Conservation (phyloP, 2,888 invertebrate genomes). For the Dione juno region DNA sequence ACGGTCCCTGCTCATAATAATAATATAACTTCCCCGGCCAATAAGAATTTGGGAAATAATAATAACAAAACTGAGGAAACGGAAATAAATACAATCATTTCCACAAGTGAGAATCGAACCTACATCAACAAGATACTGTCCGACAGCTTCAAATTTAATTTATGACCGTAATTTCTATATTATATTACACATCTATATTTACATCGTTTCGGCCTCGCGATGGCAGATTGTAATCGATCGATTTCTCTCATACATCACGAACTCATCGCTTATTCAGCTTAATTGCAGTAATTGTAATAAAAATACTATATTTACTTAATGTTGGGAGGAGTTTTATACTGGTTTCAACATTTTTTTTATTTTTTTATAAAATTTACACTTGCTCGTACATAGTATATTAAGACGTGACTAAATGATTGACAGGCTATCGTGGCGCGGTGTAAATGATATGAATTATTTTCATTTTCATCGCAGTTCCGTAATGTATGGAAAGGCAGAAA, state of each 20-base stretch:
- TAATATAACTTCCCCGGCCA: too few relatives aligned
- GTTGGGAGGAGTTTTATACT: constrained; percentile 37
- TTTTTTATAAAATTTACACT: neutral
- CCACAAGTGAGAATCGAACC: too few relatives aligned
- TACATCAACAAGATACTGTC: too few relatives aligned
- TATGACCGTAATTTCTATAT: neutral
- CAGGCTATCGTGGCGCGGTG: neutral
- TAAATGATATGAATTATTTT: too few relatives aligned
- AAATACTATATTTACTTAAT: constrained; percentile 36
- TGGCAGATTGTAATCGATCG: constrained; percentile 28
- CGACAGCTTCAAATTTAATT: too few relatives aligned
- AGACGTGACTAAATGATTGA: neutral
- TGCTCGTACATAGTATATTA: neutral
- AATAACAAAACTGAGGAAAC: too few relatives aligned
- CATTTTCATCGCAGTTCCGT: too few relatives aligned
- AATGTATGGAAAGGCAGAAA: too few relatives aligned
- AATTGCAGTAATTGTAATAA: constrained; percentile 36
- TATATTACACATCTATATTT: neutral
- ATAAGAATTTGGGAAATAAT: too few relatives aligned
- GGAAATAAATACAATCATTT: too few relatives aligned
- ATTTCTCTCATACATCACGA: constrained; percentile 42
- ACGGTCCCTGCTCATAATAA: too few relatives aligned
- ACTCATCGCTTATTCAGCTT: constrained; percentile 30
- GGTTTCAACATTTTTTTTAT: constrained; percentile 1
- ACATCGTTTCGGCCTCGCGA: neutral